phyloP scores from a whole-genome alignment of 2,888 invertebrate species.

The Portevinia maculata region DNA sequence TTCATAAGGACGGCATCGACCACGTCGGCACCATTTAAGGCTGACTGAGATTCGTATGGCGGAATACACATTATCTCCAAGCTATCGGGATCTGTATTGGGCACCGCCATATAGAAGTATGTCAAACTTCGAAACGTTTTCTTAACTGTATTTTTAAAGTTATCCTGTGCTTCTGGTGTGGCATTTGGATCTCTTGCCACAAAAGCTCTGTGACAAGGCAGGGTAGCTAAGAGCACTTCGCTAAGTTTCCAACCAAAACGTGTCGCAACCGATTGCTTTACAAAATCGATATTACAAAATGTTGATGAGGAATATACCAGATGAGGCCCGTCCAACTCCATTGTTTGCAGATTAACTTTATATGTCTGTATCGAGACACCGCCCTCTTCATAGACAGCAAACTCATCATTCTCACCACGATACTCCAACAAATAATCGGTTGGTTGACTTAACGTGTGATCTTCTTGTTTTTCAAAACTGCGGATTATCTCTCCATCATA shows the following conservation, averaged over 20 bases:
- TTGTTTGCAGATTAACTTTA: slow-evolving; percentile 85
- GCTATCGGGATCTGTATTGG: slow-evolving; percentile 85
- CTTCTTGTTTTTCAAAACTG: slow-evolving; percentile 85
- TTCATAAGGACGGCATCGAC: slow-evolving; percentile 81
- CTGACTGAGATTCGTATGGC: slow-evolving; percentile 77
- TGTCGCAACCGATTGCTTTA: slow-evolving; percentile 85
- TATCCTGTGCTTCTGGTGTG: slow-evolving; percentile 83
- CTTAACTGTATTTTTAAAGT: slow-evolving; percentile 78
- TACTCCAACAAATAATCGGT: slow-evolving; percentile 88
- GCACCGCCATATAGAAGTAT: slow-evolving; percentile 86
- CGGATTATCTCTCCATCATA: slow-evolving; percentile 88
- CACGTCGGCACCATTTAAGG: slow-evolving; percentile 77
- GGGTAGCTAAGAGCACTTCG: slow-evolving; percentile 78
- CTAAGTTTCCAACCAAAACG: slow-evolving; percentile 81
- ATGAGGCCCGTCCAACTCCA: slow-evolving; percentile 86
- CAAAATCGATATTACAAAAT: slow-evolving; percentile 84
- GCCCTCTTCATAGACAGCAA: slow-evolving; percentile 86
- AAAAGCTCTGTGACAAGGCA: slow-evolving; percentile 82
- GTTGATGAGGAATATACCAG: slow-evolving; percentile 84
- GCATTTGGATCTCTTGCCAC: slow-evolving; percentile 82
- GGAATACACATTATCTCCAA: slow-evolving; percentile 83
- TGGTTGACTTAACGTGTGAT: slow-evolving; percentile 80
- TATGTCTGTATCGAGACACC: slow-evolving; percentile 86
- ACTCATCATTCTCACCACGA: slow-evolving; percentile 85
- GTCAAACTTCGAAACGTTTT: slow-evolving; percentile 86